phyloP scores from a whole-genome alignment of 2,113 vertebrate species.

The Syngnathus typhle region DNA sequence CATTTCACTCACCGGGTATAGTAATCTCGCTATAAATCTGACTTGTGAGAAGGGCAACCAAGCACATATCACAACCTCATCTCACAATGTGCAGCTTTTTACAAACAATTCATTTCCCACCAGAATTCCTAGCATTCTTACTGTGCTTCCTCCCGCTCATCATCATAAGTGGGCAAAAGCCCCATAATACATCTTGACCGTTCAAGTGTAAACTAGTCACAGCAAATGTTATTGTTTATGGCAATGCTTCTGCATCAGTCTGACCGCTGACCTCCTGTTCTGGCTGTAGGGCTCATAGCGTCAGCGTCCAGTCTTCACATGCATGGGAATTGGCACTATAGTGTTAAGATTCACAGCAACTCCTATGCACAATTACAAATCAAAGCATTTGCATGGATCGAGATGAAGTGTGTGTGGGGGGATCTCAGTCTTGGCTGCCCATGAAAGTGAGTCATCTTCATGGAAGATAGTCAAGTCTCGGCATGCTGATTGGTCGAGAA shows the following conservation, averaged over 20 bases:
- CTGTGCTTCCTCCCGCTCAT: not conserved
- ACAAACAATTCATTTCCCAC: not conserved
- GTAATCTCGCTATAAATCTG: not conserved
- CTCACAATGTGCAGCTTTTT: not conserved
- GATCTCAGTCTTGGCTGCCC: constrained; percentile 42
- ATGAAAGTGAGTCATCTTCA: constrained; percentile 58
- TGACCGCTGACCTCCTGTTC: constrained; percentile 33
- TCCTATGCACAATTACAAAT: constrained; percentile 38
- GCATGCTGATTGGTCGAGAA: constrained; percentile 42
- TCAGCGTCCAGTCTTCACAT: not conserved
- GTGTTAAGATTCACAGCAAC: constrained; percentile 9
- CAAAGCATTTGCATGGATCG: constrained; percentile 37
- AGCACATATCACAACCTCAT: not conserved
- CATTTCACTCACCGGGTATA: not conserved
- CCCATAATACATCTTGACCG: not conserved
- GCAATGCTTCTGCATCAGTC: constrained; percentile 21
- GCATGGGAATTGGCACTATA: constrained; percentile 19
- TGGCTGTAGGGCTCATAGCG: constrained; percentile 17
- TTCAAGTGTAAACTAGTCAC: constrained; percentile 2
- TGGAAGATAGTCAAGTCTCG: constrained; percentile 40
- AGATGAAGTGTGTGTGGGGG: constrained; percentile 33
- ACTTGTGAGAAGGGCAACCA: not conserved
- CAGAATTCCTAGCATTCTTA: not conserved
- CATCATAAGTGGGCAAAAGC: constrained; percentile 1
- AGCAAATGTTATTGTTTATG: constrained; percentile 24